phyloP scores from a whole-genome alignment of 1,140 invertebrate species.

The Monomorium pharaonis region DNA sequence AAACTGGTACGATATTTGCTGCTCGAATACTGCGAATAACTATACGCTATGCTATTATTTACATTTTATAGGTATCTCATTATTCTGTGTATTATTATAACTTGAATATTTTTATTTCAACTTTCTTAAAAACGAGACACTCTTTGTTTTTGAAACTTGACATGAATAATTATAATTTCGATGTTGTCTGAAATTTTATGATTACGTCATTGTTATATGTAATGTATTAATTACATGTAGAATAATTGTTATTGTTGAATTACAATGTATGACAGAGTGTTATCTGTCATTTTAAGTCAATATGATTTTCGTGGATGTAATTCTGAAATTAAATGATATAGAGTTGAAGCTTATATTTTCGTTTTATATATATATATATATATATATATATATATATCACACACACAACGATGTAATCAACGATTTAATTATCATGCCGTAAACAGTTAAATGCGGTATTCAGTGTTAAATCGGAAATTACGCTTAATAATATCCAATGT shows the following conservation, averaged over 20 bases:
- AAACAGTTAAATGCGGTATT: slow-evolving; percentile 18
- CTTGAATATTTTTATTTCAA: background rate
- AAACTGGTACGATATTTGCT: slow-evolving; percentile 9
- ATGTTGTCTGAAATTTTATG: background rate
- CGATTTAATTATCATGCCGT: slow-evolving; percentile 4
- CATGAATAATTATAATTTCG: background rate
- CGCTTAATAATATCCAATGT: slow-evolving; percentile 21
- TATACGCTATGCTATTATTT: background rate
- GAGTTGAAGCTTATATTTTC: background rate
- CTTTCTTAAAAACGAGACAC: background rate
- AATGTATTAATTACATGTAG: background rate
- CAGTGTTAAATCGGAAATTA: slow-evolving; percentile 15
- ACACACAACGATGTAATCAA: background rate
- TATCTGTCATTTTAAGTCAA: background rate
- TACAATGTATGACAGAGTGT: background rate
- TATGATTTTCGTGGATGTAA: background rate
- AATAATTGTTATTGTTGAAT: background rate
- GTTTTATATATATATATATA: background rate
- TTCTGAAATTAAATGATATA: background rate
- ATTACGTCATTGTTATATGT: background rate
- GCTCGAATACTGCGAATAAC: background rate
- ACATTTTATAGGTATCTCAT: background rate
- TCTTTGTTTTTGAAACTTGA: background rate
- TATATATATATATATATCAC: background rate
- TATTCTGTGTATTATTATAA: background rate